Percentiles rank a stretch among this genome's conserved stretches.
Evolutionary conservation across 1,140 invertebrate genomes (phyloP).

Genomic region (Kradibia gibbosae): DNA sequence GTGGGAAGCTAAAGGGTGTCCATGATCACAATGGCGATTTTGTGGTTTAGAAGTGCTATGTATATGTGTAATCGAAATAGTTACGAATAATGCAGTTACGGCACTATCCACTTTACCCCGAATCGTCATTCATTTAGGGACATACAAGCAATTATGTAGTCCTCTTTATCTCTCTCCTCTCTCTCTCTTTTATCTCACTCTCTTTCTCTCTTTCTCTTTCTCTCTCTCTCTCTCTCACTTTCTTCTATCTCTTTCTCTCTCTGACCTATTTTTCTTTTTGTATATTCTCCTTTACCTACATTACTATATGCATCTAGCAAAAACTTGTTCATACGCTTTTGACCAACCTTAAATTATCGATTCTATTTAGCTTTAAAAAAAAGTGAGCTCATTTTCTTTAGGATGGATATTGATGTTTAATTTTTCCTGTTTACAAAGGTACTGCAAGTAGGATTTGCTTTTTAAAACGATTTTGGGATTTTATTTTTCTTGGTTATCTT

Average conservation of each 20-base stretch:
- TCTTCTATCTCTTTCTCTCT: background rate
- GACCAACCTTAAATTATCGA: conserved; percentile 24
- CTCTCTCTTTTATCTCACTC: background rate
- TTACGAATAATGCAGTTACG: conserved; percentile 45
- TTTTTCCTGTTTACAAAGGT: background rate
- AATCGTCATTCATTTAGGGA: conserved; percentile 34
- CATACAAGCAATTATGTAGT: background rate
- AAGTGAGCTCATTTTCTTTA: conserved; percentile 41
- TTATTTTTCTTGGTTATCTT: too few species aligned
- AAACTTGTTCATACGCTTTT: conserved; percentile 13
- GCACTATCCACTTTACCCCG: background rate
- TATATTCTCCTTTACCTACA: background rate
- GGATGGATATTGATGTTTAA: conserved; percentile 23
- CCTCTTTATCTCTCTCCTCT: background rate
- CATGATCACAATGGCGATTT: conserved; percentile 48
- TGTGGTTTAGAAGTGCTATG: conserved; percentile 36
- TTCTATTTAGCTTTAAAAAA: background rate
- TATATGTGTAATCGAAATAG: conserved; percentile 59
- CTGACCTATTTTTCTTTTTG: too few species aligned
- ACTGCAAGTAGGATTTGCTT: too few species aligned
- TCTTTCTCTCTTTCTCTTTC: background rate
- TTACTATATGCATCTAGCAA: background rate
- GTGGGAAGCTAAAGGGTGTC: background rate
- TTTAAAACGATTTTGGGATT: too few species aligned
- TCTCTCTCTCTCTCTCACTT: background rate